A percentile compares a stretch with the other conserved stretches of the same genome.
phyloP scores from a whole-genome alignment of 2,797 vertebrate genomes.

The Galaxias olidus region DNA sequence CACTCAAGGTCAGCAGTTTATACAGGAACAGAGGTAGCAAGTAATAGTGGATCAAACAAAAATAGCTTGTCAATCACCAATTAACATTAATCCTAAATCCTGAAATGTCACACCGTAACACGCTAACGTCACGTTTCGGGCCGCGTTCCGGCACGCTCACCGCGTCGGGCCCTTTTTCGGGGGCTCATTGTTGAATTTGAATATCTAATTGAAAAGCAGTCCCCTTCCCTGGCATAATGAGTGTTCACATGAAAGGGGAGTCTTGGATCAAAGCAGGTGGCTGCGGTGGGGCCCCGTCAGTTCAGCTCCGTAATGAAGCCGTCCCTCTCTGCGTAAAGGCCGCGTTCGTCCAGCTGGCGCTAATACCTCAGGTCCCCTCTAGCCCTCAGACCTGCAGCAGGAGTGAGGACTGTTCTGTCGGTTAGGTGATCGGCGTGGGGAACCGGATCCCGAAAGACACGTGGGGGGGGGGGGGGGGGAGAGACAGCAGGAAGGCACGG shows the following conservation, averaged over 20 bases:
- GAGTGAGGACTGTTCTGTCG: too few relatives aligned
- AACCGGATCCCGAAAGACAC: too few relatives aligned
- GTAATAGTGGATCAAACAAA: too few relatives aligned
- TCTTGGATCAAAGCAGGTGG: slow-evolving; percentile 52
- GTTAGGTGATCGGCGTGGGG: too few relatives aligned
- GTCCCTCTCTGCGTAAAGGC: slow-evolving; percentile 44
- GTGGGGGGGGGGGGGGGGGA: slow-evolving; percentile 31
- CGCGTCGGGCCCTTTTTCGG: neutral
- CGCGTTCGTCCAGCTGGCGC: too few relatives aligned
- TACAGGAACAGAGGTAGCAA: too few relatives aligned
- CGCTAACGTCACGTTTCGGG: neutral
- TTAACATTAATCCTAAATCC: too few relatives aligned
- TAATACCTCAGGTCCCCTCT: too few relatives aligned
- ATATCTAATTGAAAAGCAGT: slow-evolving; percentile 25
- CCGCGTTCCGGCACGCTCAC: neutral
- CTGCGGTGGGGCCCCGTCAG: slow-evolving; percentile 15
- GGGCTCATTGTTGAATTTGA: neutral
- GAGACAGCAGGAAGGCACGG: slow-evolving; percentile 31
- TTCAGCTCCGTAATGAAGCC: slow-evolving; percentile 44
- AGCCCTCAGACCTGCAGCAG: too few relatives aligned
- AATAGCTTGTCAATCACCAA: too few relatives aligned
- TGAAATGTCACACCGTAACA: too few relatives aligned
- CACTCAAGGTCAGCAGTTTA: too few relatives aligned
- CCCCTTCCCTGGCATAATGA: slow-evolving; percentile 26
- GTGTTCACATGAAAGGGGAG: slow-evolving; percentile 39